A percentile compares a stretch with the other conserved stretches of the same genome.
phyloP scores from a whole-genome alignment of 1,140 invertebrate species.

The Zelostemma sp. region DNA sequence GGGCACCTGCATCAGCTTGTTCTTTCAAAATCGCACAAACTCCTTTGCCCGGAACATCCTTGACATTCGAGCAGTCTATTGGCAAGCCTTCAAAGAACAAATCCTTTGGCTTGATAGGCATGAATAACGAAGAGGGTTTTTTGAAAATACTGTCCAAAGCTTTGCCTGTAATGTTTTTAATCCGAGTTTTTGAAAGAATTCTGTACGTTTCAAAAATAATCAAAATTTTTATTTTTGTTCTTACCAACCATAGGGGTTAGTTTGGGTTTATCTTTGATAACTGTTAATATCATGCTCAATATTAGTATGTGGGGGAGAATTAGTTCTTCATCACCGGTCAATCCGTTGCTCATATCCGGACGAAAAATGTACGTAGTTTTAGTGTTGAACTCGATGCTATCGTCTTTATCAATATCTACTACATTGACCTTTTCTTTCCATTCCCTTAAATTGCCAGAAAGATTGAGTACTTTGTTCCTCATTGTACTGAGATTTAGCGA shows the following conservation, averaged over 20 bases:
- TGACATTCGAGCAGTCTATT: slow-evolving; percentile 78
- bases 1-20: no score
- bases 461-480: no score
- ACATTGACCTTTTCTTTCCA: slow-evolving; percentile 83
- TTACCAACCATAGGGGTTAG: slow-evolving; percentile 74
- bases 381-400: slow-evolving; percentile 78
- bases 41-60: slow-evolving; percentile 79
- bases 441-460: no score
- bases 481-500: no score
- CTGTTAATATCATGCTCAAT: slow-evolving; percentile 68
- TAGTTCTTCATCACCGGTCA: slow-evolving; percentile 80
- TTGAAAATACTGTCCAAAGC: slow-evolving; percentile 72
- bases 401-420: slow-evolving; percentile 76
- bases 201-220: no score
- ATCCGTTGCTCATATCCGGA: slow-evolving; percentile 70
- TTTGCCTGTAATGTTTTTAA: no score
- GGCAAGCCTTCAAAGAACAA: slow-evolving; percentile 78
- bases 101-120: slow-evolving; percentile 75
- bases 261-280: slow-evolving; percentile 72
- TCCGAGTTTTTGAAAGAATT: no score
- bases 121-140: slow-evolving; percentile 73
- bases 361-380: slow-evolving; percentile 77
- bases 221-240: no score
- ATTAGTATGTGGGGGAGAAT: slow-evolving; percentile 75
- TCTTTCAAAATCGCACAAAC: slow-evolving; percentile 71